Conservation (phyloP, 2,113 vertebrate genomes). For the Caracal caracal region DNA sequence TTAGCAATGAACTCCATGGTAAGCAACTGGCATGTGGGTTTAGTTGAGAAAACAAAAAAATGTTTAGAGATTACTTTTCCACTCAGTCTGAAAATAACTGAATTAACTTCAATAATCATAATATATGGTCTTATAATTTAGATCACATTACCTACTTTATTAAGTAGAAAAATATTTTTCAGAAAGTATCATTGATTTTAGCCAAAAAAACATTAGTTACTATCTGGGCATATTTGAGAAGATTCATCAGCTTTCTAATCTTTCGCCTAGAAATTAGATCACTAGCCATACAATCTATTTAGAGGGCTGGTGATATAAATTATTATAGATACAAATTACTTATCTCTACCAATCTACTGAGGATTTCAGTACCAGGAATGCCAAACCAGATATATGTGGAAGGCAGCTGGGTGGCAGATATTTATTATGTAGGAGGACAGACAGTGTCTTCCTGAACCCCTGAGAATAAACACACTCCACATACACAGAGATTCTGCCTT, state of each 20-base stretch:
- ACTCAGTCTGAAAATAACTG: not conserved
- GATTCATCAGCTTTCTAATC: not conserved
- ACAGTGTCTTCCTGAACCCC: not conserved
- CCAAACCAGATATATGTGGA: not conserved
- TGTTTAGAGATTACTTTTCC: not conserved
- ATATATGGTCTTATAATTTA: not conserved
- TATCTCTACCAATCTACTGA: not conserved
- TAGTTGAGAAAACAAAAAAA: not conserved
- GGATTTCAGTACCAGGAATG: not conserved
- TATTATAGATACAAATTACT: not conserved
- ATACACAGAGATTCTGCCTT: not conserved
- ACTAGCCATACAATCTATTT: not conserved
- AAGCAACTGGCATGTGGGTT: not conserved
- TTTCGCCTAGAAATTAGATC: conserved; percentile 6
- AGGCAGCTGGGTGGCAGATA: not conserved
- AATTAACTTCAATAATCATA: not conserved
- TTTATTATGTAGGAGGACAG: not conserved
- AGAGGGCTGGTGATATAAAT: not conserved
- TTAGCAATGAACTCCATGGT: not conserved
- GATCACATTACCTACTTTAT: not conserved
- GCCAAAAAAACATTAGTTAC: not conserved
- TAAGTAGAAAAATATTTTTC: not conserved
- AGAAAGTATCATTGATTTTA: conserved; percentile 11
- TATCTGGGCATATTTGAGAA: not conserved
- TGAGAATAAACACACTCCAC: not conserved